Evolutionary conservation across 2,797 vertebrate genomes (phyloP).

Genomic region (Steatocranus sp.): DNA sequence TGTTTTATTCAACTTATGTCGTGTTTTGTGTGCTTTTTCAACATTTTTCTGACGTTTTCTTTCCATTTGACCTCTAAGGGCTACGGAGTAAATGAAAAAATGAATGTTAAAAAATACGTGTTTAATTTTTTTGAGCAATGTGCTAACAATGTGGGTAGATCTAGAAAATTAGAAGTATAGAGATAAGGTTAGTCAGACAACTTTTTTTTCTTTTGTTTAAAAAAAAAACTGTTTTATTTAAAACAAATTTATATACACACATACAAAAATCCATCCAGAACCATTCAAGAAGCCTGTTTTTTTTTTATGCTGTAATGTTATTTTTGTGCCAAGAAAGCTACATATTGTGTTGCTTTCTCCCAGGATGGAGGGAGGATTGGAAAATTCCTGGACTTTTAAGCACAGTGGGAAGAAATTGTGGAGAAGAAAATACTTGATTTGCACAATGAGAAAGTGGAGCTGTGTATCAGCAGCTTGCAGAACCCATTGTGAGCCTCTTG

Average conservation of each 20-base stretch:
- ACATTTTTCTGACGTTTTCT: neutral
- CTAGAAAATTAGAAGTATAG: neutral
- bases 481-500: neutral
- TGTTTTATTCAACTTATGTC: neutral
- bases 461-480: neutral
- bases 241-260: accelerated
- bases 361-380: neutral
- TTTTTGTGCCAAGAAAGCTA: neutral
- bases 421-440: neutral
- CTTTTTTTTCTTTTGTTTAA: neutral
- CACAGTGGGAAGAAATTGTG: neutral
- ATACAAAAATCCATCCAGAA: neutral
- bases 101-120: neutral
- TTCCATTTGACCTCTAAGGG: accelerated
- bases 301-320: neutral
- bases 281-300: neutral
- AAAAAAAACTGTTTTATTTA: neutral
- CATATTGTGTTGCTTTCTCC: neutral
- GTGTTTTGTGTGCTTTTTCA: neutral
- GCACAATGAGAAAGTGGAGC: neutral
- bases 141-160: neutral
- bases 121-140: neutral
- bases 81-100: accelerated
- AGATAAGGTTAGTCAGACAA: neutral
- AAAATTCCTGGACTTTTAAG: neutral